Conservation (phyloP, 2,888 invertebrate genomes). For the Dichetophora obliterata region DNA sequence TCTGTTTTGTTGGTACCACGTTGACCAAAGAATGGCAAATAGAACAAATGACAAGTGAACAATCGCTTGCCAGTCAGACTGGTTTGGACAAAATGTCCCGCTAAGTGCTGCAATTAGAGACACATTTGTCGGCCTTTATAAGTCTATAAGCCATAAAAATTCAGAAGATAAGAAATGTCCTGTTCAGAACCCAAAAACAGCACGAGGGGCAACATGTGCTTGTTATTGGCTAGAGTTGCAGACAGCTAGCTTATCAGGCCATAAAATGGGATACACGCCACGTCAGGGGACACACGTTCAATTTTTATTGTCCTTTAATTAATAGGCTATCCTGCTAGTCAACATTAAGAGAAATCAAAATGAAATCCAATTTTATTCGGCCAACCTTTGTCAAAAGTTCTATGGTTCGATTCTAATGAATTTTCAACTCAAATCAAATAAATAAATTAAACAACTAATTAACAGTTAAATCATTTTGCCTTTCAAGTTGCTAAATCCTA, state of each 20-base stretch:
- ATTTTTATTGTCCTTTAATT: neutral
- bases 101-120: constrained; percentile 53
- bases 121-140: constrained; percentile 52
- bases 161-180: neutral
- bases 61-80: neutral
- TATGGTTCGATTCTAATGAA: neutral
- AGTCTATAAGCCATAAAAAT: neutral
- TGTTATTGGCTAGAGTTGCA: neutral
- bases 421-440: neutral
- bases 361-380: neutral
- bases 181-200: neutral
- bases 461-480: neutral
- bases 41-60: constrained; percentile 9
- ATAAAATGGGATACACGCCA: neutral
- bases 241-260: neutral
- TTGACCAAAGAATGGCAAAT: neutral
- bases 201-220: constrained; percentile 26
- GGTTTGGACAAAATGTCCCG: constrained; percentile 45
- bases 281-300: neutral
- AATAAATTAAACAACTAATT: neutral
- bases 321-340: neutral
- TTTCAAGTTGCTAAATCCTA: constrained; percentile 25
- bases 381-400: neutral
- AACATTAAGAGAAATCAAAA: neutral
- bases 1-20: neutral